These are phyloP conservation scores for Crypturellus undulatus DNA, from an alignment of 2,113 vertebrate genomes.

Conservation along the genomic window DNA sequence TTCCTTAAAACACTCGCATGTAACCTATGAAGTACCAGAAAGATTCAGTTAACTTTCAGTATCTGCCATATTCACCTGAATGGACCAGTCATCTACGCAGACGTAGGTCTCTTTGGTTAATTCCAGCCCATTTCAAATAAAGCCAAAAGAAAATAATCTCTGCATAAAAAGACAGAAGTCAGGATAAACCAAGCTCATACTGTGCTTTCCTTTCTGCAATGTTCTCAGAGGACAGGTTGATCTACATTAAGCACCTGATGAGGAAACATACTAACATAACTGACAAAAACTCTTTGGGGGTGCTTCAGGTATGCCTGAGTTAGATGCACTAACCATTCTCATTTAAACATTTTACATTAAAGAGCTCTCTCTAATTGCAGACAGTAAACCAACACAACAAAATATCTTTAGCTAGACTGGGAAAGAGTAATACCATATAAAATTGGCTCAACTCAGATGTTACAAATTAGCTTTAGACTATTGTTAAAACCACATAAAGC, in stretches of 20 bases:
- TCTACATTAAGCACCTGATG: not conserved
- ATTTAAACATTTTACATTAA: not conserved
- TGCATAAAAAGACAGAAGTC: not conserved
- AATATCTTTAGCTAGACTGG: not conserved
- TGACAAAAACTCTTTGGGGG: not conserved
- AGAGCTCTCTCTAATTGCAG: not conserved
- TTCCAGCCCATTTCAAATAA: not conserved
- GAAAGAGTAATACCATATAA: not conserved
- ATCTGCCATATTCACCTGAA: not conserved
- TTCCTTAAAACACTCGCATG: not conserved
- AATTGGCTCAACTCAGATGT: constrained; percentile 6
- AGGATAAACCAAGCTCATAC: not conserved
- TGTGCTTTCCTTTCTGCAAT: not conserved
- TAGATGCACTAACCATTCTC: not conserved
- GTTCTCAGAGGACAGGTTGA: not conserved
- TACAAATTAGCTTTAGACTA: not conserved
- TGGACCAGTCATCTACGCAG: not conserved
- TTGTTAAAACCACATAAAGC: constrained; percentile 23
- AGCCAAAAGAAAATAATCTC: not conserved
- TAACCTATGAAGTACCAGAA: not conserved
- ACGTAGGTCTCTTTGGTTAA: not conserved
- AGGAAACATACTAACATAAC: not conserved
- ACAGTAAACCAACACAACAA: not conserved
- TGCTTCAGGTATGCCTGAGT: constrained; percentile 10
- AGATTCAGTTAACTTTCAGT: not conserved